Evolutionary conservation across 1,140 invertebrate genomes (phyloP), one percentile per base, ranked within the genome.

Genomic region (Ceratoteleas bidentatus): DNA sequence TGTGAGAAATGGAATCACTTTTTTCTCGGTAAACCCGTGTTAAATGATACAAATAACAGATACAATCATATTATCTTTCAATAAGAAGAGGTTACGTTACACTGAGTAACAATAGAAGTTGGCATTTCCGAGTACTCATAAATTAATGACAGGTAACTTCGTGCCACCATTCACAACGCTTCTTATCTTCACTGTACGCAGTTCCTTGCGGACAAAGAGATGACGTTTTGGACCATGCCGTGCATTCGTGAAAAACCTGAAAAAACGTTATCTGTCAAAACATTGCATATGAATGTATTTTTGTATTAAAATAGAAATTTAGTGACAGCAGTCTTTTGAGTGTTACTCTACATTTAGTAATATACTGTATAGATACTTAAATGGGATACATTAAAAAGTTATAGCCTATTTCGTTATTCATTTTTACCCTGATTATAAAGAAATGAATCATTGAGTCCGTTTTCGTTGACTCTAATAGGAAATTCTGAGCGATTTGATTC

Each of bases 111-210:
- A 68, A 57, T 68, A 47, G 40, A 68, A 8, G 9, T 68, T 16
- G 11, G 38, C 14, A 52, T 40, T 62, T 62, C 57, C 45, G 36
- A 47, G 57, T 72, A 49, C 24, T 56, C 24, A 50, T 74, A 9
- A 75, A 60, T 75, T 54, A 76, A 62, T 76, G 73, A 40, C 80
- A 82, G 62, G 24, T 58, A 32, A 93, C 92, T 62, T 91, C 92
- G 73, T 92, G 91, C 92, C 91, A 93, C 92, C 93, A 93, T 81
- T 94, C 93, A 66, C 93, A 93, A 13, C 93, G 91, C 40, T 92
- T 91, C 50, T 89, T 90, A 3, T 68, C 65, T 77, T 93, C 90
- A 65, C 92, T 92, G 85, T 93, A 94, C 0, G 93, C 88, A 0
- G 93, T 94, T 11, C 93, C 93, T 68, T 90, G 88, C 0, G 93